Percentiles rank a stretch among this genome's conserved stretches.
phyloP scores from a whole-genome alignment of 2,797 vertebrate species.

The Pipistrellus nathusii region DNA sequence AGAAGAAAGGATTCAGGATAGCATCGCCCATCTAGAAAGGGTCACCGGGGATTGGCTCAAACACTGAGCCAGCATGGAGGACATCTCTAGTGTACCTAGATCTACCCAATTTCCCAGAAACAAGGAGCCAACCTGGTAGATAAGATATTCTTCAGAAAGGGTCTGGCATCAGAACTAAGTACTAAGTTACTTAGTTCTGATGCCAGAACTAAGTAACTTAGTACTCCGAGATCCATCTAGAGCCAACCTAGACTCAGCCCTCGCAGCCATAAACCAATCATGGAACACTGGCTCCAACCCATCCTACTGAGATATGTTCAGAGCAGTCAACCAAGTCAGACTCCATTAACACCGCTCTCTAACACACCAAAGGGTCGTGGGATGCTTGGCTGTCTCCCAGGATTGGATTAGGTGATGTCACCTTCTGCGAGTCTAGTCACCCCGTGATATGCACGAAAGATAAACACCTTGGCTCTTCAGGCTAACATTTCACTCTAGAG shows the following conservation, averaged over 20 bases:
- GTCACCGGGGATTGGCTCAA: background rate
- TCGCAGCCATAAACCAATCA: background rate
- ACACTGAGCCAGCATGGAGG: background rate
- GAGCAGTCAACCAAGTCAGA: background rate
- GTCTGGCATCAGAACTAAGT: background rate
- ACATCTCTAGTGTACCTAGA: background rate
- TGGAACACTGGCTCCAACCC: background rate
- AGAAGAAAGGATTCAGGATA: background rate
- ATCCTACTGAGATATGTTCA: background rate
- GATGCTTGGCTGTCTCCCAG: background rate
- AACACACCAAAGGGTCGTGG: background rate
- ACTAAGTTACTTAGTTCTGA: background rate
- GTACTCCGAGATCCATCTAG: background rate
- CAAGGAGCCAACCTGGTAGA: background rate
- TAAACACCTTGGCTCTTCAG: conserved; percentile 16
- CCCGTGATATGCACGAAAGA: background rate
- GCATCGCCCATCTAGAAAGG: background rate
- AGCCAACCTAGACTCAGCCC: background rate
- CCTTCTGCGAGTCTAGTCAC: background rate
- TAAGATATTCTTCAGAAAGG: background rate
- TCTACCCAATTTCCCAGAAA: background rate
- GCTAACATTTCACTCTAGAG: conserved; percentile 39
- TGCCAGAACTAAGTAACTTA: background rate
- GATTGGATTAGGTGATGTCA: background rate
- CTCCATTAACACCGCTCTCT: background rate